phyloP scores from a whole-genome alignment of 1,140 invertebrate genomes.

The Paraescarpia echinospica region DNA sequence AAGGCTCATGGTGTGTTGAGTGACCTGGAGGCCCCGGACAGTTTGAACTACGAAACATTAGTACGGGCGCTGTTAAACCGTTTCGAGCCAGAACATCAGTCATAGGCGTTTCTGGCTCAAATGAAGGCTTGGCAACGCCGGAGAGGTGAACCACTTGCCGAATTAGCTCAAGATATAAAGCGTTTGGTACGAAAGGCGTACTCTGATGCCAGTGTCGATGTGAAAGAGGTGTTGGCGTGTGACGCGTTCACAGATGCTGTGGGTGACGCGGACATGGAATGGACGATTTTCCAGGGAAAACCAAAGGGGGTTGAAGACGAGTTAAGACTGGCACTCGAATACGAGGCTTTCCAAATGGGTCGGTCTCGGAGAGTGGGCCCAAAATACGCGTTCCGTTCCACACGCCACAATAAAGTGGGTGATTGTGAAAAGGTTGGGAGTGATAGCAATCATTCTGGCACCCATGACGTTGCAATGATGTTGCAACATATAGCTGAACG shows the following conservation, averaged over 20 bases:
- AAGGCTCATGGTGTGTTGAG: constrained; percentile 1
- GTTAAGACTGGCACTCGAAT: not conserved
- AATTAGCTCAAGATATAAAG: constrained; percentile 31
- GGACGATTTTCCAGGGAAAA: constrained; percentile 29
- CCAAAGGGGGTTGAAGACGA: not conserved
- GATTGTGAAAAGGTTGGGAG: not conserved
- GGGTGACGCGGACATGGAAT: constrained; percentile 29
- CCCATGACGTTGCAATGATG: not conserved
- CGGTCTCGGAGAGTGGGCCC: not conserved
- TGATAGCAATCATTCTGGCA: not conserved
- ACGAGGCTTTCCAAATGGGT: not conserved
- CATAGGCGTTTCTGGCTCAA: not conserved
- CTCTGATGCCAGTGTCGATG: constrained; percentile 20
- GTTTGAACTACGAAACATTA: not conserved
- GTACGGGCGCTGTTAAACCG: not conserved
- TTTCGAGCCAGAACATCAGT: not conserved
- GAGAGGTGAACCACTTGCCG: constrained; percentile 22
- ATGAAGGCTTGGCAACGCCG: constrained; percentile 16
- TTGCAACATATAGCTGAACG: not conserved
- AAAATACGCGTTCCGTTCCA: not conserved
- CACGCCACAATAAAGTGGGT: not conserved
- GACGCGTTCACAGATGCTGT: constrained; percentile 28
- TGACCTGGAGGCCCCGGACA: not conserved
- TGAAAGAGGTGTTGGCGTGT: constrained; percentile 18
- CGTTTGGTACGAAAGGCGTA: constrained; percentile 19